Percentiles rank a stretch among this genome's conserved stretches.
These are phyloP conservation scores for Pomatorhinus ruficollis DNA, from an alignment of 2,113 vertebrate species.

Conservation along the genomic window DNA sequence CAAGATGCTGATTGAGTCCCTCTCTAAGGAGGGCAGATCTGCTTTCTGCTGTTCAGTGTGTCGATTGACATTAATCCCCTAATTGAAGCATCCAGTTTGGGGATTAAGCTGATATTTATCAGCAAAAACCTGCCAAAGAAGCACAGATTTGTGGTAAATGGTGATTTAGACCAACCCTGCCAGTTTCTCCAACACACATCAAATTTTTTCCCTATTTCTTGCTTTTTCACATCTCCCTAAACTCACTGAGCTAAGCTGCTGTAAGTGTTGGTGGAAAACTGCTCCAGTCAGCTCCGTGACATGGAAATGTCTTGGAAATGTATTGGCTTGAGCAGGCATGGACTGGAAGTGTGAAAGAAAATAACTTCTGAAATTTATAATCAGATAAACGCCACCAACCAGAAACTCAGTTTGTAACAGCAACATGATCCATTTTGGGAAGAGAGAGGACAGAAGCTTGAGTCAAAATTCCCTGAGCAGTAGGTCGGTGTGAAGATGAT, in stretches of 20 bases:
- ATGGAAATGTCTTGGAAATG: neutral
- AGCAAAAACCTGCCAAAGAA: conserved; percentile 36
- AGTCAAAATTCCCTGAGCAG: neutral
- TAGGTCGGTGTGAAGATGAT: neutral
- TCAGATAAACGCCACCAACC: neutral
- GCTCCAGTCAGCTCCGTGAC: neutral
- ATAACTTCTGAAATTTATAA: neutral
- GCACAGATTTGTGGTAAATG: conserved; percentile 3
- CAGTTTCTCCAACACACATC: neutral
- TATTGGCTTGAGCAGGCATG: neutral
- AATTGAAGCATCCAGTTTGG: conserved; percentile 46
- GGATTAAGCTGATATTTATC: conserved; percentile 52
- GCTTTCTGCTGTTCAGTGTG: neutral
- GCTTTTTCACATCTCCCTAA: neutral
- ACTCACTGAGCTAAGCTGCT: neutral
- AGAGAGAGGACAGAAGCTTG: neutral
- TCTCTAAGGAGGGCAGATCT: neutral
- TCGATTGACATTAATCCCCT: conserved; percentile 53
- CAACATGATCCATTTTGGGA: neutral
- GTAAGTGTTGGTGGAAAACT: neutral
- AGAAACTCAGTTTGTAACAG: neutral
- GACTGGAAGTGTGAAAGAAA: neutral
- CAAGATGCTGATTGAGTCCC: neutral
- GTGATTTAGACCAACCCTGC: conserved; percentile 11
- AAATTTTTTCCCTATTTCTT: neutral